Conservation (phyloP, 2,797 vertebrate genomes). For the Gymnoscopelus microlampas region DNA sequence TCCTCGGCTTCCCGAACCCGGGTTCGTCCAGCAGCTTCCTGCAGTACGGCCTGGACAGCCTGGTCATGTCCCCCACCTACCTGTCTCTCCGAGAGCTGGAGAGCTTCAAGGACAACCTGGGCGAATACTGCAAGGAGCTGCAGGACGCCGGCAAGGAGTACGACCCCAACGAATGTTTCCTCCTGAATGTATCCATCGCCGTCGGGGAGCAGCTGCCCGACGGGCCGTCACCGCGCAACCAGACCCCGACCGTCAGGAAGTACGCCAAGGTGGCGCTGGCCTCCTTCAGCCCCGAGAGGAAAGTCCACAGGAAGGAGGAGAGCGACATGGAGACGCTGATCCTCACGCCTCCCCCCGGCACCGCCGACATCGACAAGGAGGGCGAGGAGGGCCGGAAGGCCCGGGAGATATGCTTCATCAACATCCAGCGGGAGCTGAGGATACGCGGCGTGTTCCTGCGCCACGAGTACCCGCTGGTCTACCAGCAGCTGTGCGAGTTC, state of each 20-base stretch:
- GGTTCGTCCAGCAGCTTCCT: conserved; percentile 92
- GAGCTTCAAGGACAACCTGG: conserved; percentile 92
- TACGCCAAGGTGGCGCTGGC: conserved; percentile 97
- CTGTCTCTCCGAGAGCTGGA: conserved; percentile 94
- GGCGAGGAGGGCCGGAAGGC: conserved; percentile 95
- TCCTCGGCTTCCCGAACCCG: conserved; percentile 94
- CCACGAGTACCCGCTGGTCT: conserved; percentile 93
- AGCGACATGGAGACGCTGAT: conserved; percentile 97
- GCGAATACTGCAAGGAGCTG: conserved; percentile 93
- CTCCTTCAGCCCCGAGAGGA: conserved; percentile 90
- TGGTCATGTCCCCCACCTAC: conserved; percentile 95
- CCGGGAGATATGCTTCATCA: conserved; percentile 95
- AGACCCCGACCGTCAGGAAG: conserved; percentile 93
- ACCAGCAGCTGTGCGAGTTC: conserved; percentile 96
- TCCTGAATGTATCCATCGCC: conserved; percentile 97
- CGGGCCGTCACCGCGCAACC: conserved; percentile 87
- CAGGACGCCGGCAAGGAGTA: conserved; percentile 93
- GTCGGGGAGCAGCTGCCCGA: conserved; percentile 90
- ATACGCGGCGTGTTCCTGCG: conserved; percentile 95
- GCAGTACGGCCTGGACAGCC: conserved; percentile 91
- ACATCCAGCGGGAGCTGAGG: conserved; percentile 96
- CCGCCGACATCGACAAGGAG: conserved; percentile 92
- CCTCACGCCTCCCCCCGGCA: conserved; percentile 94
- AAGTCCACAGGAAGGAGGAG: conserved; percentile 86
- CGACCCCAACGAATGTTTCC: conserved; percentile 97